Base-by-base conservation (phyloP, 2,797 vertebrate species). In the Enoplosus armatus region DNA sequence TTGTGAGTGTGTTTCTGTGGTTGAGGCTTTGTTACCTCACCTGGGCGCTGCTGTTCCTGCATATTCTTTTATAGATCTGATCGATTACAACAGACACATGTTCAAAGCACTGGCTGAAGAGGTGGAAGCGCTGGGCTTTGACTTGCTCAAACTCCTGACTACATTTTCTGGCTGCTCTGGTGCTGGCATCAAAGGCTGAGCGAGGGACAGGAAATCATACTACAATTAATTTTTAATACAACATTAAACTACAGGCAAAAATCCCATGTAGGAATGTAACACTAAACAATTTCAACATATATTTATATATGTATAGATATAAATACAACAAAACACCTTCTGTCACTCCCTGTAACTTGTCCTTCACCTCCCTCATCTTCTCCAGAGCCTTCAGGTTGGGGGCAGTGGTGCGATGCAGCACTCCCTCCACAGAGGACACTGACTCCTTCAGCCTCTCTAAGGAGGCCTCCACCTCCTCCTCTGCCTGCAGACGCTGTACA, bases 61-160 rank as follows among this genome's bases (percentile, higher is more conserved):
- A 98, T 22, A 99, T 95, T 76, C 92, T 93, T 92, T 99, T 99
- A 93, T 99, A 99, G 94, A 99, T 98, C 67, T 95, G 94, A 91
- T 98, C 97, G 50, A 98, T 97, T 11, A 96, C 91, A 22, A 97
- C 0, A 0, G 93, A 96, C 74, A 99, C 90, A 0, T 98, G 97
- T 75, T 99, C 97, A 72, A 99, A 98, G 86, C 97, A 99, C 67
- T 72, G 89, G 89, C 47, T 97, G 87, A 99, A 99, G 66, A 94
- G 95, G 1, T 93, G 92, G 0, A 91, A 95, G 85, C 98, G 96
- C 85, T 33, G 96, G 29, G 90, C 93, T 85, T 98, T 98, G 87
- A 98, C 95, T 59, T 95, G 91, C 85, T 98, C 96, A 86, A 98
- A 99, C 79, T 97, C 96, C 81, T 95, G 95, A 75, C 89, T 95